Evolutionary conservation across 2,888 invertebrate genomes (phyloP).

Genomic region (Cantharis nigra): DNA sequence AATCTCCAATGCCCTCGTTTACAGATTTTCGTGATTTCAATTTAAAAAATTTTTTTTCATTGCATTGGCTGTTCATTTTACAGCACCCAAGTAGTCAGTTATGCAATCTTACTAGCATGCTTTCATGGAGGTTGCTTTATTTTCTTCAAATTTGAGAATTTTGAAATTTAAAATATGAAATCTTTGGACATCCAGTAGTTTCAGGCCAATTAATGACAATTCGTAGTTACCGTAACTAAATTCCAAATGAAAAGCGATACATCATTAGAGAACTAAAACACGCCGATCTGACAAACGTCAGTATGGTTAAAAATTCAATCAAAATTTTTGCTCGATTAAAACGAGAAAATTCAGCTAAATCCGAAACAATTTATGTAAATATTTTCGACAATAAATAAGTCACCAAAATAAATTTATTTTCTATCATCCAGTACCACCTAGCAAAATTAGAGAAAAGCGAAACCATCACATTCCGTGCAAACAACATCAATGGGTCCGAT

Average conservation of each 20-base stretch:
- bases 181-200: neutral
- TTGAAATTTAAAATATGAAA: no score
- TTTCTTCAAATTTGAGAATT: no score
- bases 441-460: neutral
- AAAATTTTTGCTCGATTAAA: conserved; percentile 56
- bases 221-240: neutral
- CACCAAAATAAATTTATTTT: neutral
- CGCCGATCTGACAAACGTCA: conserved; percentile 23
- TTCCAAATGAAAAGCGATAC: neutral
- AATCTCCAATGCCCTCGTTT: neutral
- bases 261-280: neutral
- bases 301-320: conserved; percentile 54
- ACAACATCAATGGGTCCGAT: neutral
- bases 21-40: neutral
- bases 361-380: conserved; percentile 18
- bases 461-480: neutral
- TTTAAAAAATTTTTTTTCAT: no score
- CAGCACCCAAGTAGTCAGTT: no score
- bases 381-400: no score
- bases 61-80: no score
- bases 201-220: neutral
- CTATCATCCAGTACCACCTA: neutral
- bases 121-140: no score
- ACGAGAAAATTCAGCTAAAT: conserved; percentile 31
- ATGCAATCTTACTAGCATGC: no score